phyloP scores from a whole-genome alignment of 1,140 invertebrate species.

The Lasioglossum albipes region DNA sequence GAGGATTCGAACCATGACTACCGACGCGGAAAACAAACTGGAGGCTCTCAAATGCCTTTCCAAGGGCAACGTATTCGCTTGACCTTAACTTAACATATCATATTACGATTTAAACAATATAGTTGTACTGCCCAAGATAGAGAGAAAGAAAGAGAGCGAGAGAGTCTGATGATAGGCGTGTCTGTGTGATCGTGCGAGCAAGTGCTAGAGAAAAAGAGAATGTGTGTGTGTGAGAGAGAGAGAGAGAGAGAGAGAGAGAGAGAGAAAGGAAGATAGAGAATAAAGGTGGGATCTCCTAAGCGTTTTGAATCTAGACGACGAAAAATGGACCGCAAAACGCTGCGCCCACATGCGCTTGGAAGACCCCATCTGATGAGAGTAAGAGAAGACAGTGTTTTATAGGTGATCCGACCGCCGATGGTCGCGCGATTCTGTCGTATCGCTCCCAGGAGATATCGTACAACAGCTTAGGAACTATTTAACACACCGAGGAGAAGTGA shows the following conservation, averaged over 20 bases:
- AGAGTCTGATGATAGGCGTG: not conserved
- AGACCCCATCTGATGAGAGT: no score
- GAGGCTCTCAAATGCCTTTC: conserved; percentile 42
- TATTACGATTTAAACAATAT: conserved; percentile 42
- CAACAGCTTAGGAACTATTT: not conserved
- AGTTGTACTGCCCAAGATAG: conserved; percentile 39
- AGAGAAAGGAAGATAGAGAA: no score
- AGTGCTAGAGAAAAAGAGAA: not conserved
- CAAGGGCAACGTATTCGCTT: conserved; percentile 49
- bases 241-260: not conserved
- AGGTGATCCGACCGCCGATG: conserved; percentile 25
- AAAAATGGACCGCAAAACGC: no score
- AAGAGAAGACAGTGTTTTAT: not conserved
- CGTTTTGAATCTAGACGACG: no score
- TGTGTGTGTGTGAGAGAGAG: not conserved
- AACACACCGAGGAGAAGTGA: not conserved
- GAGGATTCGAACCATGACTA: conserved; percentile 27
- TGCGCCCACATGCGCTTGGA: no score
- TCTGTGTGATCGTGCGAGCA: not conserved
- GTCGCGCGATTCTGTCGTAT: conserved; percentile 8
- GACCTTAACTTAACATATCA: conserved; percentile 50
- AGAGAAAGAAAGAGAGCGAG: not conserved
- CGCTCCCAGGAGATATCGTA: conserved; percentile 12
- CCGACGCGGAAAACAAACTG: conserved; percentile 13
- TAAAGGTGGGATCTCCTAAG: no score